phyloP scores from a whole-genome alignment of 2,113 vertebrate genomes.

The Gymnogyps californianus region DNA sequence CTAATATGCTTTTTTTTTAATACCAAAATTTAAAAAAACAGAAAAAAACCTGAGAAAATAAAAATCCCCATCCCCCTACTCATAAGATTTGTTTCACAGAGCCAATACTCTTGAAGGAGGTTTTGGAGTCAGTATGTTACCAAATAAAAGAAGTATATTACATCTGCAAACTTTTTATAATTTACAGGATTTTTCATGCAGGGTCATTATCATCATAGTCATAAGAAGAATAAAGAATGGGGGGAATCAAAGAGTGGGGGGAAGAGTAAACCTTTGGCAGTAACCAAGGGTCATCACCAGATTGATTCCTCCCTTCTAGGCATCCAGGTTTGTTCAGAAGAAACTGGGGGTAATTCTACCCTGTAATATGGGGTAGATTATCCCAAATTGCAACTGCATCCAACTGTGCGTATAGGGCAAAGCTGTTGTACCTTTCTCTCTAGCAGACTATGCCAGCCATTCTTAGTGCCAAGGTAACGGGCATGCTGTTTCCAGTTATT shows the following conservation, averaged over 20 bases:
- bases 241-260: neutral
- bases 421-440: neutral
- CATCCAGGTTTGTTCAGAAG: neutral
- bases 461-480: neutral
- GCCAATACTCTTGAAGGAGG: neutral
- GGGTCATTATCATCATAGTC: neutral
- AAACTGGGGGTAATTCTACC: neutral
- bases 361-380: neutral
- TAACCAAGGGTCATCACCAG: neutral
- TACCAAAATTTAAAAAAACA: neutral
- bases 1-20: neutral
- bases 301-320: neutral
- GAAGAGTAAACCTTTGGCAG: neutral
- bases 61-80: neutral
- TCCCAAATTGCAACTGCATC: neutral
- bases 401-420: neutral
- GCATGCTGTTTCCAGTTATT: neutral
- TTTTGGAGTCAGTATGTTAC: neutral
- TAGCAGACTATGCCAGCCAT: neutral
- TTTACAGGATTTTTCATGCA: slow-evolving; percentile 46
- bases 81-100: neutral
- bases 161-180: slow-evolving; percentile 2
- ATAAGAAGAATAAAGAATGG: slow-evolving; percentile 9
- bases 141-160: slow-evolving; percentile 47
- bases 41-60: neutral